Evolutionary conservation across 2,888 invertebrate genomes (phyloP), one percentile per base, ranked within the genome.

Genomic region (Hyposoter didymator): DNA sequence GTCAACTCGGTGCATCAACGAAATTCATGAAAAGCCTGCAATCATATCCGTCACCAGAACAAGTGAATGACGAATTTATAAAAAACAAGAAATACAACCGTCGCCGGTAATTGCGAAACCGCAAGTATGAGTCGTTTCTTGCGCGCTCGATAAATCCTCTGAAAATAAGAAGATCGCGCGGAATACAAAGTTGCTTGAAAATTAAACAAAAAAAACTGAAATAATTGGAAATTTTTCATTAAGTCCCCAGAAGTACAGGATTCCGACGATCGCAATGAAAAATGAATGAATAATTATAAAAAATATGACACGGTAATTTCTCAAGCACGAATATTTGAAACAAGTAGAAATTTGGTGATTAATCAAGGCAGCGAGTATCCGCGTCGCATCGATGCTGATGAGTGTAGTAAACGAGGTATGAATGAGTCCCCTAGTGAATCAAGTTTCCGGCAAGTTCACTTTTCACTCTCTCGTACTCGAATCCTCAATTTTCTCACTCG

Each of bases 1-100:
- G 19, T 19, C 3, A 12, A 73, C 52, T 74, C 35, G 22, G 14
- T 39, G 14, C 28, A 70, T 64, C 62, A 43, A 32, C 17, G 35
- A 55, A 55, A 70, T 80, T 72, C 35, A 45, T 72, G 45, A 75
- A 75, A 80, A 69, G 59, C 55, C 52, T 43, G 78, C 79, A 52
- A 75, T 69, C 64, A 75, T 19, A 47, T 64, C 45, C 43, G 17
- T 28, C 19, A 35, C 70, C 28, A 72, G 35, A 32, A 43, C 66
- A 55, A 45, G 14, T 17, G 12, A 49, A 45, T 74, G 39, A 39
- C 17, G 8, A 74, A 43, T 52, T 8, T 52, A n/a, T n/a, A n/a
- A 49, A 74, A 52, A 17, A 39, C 52, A 32, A 47, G 39, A 19
- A 72, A 52, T 59, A 19, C 35, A 14, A 14, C 72, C 17, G 7